phyloP scores from a whole-genome alignment of 2,113 vertebrate genomes.

The Australoheros scitulus region DNA sequence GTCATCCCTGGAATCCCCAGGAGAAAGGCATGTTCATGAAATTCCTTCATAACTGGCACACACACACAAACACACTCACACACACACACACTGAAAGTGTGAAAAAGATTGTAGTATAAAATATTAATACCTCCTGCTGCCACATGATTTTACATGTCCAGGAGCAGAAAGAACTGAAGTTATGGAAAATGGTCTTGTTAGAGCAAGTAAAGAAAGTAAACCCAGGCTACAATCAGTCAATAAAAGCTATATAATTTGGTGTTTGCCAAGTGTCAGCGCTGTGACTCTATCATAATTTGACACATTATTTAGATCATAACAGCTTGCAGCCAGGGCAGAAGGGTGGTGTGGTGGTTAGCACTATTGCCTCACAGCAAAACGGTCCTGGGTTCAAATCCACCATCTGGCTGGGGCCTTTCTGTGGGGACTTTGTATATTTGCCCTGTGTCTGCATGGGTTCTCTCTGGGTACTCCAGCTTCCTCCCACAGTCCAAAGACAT shows the following conservation, averaged over 20 bases:
- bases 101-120: conserved; percentile 68
- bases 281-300: conserved; percentile 43
- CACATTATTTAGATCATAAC: conserved; percentile 25
- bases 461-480: too few species aligned
- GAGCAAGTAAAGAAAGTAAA: conserved; percentile 66
- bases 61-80: conserved; percentile 42
- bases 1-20: conserved; percentile 77
- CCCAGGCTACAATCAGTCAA: conserved; percentile 44
- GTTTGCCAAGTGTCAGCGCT: conserved; percentile 4
- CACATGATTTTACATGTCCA: conserved; percentile 75
- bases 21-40: conserved; percentile 75
- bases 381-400: too few species aligned
- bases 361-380: too few species aligned
- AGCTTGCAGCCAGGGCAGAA: neutral
- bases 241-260: conserved; percentile 31
- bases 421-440: too few species aligned
- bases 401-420: too few species aligned
- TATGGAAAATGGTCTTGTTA: conserved; percentile 63
- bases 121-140: conserved; percentile 71
- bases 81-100: conserved; percentile 27
- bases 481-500: too few species aligned
- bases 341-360: too few species aligned
- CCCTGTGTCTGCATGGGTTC: too few species aligned
- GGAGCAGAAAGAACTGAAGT: conserved; percentile 51
- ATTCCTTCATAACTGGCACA: conserved; percentile 75